A percentile compares a stretch with the other conserved stretches of the same genome.
phyloP scores from a whole-genome alignment of 2,797 vertebrate genomes.

The Rhinophrynus dorsalis region DNA sequence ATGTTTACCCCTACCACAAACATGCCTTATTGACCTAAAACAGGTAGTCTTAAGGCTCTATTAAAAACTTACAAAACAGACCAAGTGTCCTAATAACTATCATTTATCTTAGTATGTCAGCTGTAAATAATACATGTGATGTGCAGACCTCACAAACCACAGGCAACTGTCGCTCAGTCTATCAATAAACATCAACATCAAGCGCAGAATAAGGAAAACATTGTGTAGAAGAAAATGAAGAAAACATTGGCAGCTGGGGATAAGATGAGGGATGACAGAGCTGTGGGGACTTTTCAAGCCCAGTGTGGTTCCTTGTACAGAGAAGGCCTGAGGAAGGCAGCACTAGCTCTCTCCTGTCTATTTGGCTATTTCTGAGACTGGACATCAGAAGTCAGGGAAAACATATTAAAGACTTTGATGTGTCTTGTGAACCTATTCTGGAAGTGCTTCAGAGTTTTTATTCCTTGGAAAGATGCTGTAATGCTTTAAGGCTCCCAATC shows the following conservation, averaged over 20 bases:
- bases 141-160: constrained; percentile 39
- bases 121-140: constrained; percentile 44
- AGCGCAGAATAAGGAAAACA: constrained; percentile 21
- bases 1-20: no score
- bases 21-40: background rate
- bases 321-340: constrained; percentile 27
- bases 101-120: constrained; percentile 33
- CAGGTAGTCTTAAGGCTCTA: background rate
- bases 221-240: constrained; percentile 14
- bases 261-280: constrained; percentile 47
- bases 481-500: background rate
- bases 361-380: constrained; percentile 9
- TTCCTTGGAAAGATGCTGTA: background rate
- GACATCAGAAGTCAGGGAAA: background rate
- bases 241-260: constrained; percentile 31
- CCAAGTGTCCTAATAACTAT: constrained; percentile 20
- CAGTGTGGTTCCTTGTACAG: constrained; percentile 13
- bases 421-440: constrained; percentile 5
- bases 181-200: constrained; percentile 51
- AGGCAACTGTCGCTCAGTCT: constrained; percentile 38
- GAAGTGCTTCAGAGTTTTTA: background rate
- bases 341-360: constrained; percentile 13
- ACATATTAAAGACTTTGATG: background rate
- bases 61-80: constrained; percentile 9
- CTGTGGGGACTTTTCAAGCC: constrained; percentile 43